Evolutionary conservation across 2,113 vertebrate genomes (phyloP).

Genomic region (Morone chrysops): DNA sequence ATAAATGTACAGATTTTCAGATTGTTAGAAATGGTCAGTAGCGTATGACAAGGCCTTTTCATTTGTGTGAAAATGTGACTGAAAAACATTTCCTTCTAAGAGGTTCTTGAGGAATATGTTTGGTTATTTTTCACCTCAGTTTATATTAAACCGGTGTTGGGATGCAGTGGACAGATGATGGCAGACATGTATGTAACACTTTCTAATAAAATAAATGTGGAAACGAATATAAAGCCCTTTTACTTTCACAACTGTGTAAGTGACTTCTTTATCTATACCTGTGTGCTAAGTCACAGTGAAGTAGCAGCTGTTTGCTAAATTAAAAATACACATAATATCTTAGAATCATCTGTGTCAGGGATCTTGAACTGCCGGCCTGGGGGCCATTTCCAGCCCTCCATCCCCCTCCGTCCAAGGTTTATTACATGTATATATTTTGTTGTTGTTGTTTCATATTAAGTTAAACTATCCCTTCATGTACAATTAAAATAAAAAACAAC

Average conservation of each 20-base stretch:
- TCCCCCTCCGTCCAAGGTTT: too few relatives aligned
- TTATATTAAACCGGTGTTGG: slow-evolving; percentile 71
- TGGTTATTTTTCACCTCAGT: slow-evolving; percentile 68
- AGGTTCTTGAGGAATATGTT: slow-evolving; percentile 47
- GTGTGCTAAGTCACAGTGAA: background rate
- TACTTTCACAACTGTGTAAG: slow-evolving; percentile 13
- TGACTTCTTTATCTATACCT: background rate
- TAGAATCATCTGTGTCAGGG: background rate
- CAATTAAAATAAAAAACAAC: too few relatives aligned
- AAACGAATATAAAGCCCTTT: slow-evolving; percentile 44
- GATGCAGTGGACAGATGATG: slow-evolving; percentile 67
- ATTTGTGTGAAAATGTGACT: slow-evolving; percentile 69
- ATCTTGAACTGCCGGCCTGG: too few relatives aligned
- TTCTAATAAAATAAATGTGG: slow-evolving; percentile 77
- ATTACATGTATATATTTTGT: too few relatives aligned
- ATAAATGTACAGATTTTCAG: slow-evolving; percentile 74
- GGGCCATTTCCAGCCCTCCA: too few relatives aligned
- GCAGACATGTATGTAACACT: slow-evolving; percentile 76
- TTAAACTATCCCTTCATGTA: too few relatives aligned
- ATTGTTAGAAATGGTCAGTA: slow-evolving; percentile 70
- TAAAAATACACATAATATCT: background rate
- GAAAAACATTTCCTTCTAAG: slow-evolving; percentile 50
- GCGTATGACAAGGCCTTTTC: slow-evolving; percentile 63
- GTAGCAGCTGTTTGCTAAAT: background rate
- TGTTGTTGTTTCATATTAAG: too few relatives aligned